These are phyloP conservation scores for Nylanderia fulva DNA, from an alignment of 1,140 invertebrate species.

Conservation along the genomic window DNA sequence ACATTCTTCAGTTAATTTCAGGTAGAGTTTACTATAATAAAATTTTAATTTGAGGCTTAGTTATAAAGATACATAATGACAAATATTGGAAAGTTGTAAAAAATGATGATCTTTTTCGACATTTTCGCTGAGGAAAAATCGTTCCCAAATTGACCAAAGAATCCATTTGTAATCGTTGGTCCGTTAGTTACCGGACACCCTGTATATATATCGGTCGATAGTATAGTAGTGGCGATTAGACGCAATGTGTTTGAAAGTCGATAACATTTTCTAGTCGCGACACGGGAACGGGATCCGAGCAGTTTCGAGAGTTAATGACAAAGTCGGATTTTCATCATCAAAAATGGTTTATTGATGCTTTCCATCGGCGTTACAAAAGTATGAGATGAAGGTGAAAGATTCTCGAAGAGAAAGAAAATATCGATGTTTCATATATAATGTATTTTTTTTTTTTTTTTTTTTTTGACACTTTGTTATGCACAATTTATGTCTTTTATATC, in stretches of 20 bases:
- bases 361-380: slow-evolving; percentile 53
- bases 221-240: slow-evolving; percentile 6
- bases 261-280: slow-evolving; percentile 24
- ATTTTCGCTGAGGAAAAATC: no score
- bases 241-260: slow-evolving; percentile 17
- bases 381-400: slow-evolving; percentile 18
- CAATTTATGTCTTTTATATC: no score
- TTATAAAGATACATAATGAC: no score
- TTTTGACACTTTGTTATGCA: background rate
- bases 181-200: no score
- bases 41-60: no score
- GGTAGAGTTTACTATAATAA: no score
- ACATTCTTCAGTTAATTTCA: no score
- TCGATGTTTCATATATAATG: slow-evolving; percentile 32
- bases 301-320: slow-evolving; percentile 57
- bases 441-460: background rate
- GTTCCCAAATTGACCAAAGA: no score
- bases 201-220: slow-evolving; percentile 14
- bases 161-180: no score
- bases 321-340: slow-evolving; percentile 58
- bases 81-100: no score
- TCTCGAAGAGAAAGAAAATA: slow-evolving; percentile 49
- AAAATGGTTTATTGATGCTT: slow-evolving; percentile 54
- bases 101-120: no score
- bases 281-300: slow-evolving; percentile 48